Evolutionary conservation across 1,140 invertebrate species (phyloP).

Genomic region (Lordiphosa mommai): DNA sequence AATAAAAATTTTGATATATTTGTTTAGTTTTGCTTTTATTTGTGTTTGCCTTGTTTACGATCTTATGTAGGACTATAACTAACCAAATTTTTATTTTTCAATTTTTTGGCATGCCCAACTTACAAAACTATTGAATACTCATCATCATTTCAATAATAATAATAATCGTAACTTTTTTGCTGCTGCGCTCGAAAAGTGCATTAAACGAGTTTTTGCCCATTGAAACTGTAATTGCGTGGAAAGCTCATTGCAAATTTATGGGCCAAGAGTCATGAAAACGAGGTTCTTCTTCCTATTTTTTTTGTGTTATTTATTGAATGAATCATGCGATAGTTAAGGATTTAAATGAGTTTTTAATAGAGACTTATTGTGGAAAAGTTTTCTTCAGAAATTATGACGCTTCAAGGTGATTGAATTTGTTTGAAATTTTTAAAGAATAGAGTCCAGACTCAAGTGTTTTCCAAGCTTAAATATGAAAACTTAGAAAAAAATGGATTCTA

Average conservation of each 20-base stretch:
- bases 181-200: constrained; percentile 18
- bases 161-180: constrained; percentile 22
- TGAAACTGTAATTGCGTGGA: constrained; percentile 42
- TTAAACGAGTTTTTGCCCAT: constrained; percentile 9
- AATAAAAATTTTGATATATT: constrained; percentile 6
- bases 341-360: constrained; percentile 40
- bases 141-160: constrained; percentile 25
- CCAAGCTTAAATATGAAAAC: no score
- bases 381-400: constrained; percentile 8
- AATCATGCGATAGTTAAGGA: constrained; percentile 25
- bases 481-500: no score
- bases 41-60: constrained; percentile 23
- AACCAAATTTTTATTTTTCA: background rate
- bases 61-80: background rate
- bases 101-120: background rate
- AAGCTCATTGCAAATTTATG: constrained; percentile 53
- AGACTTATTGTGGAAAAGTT: constrained; percentile 25
- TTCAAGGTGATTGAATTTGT: constrained; percentile 10
- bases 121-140: constrained; percentile 11
- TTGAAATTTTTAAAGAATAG: background rate
- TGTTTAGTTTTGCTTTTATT: constrained; percentile 23
- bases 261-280: constrained; percentile 11
- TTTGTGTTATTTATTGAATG: constrained; percentile 25
- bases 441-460: constrained; percentile 1
- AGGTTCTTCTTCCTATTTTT: constrained; percentile 19